Evolutionary conservation across 2,113 vertebrate species (phyloP).

Genomic region (Lepisosteus oculatus): DNA sequence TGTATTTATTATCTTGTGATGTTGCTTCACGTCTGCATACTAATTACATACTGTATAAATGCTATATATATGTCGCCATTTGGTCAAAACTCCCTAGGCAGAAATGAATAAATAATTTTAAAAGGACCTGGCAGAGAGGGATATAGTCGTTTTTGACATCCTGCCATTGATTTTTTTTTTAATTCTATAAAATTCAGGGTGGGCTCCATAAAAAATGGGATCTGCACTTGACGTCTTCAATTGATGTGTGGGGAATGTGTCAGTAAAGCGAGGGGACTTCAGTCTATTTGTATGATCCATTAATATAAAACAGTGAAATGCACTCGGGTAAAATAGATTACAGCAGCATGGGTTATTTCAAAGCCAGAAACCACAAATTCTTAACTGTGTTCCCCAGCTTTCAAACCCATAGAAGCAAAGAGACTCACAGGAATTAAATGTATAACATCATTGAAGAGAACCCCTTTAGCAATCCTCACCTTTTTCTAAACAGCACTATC

Average conservation of each 20-base stretch:
- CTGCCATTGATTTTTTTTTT: constrained; percentile 27
- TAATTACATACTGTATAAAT: constrained; percentile 48
- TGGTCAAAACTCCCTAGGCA: too few relatives aligned
- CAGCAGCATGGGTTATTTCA: constrained; percentile 34
- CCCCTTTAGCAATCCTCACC: not conserved
- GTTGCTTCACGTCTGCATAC: constrained; percentile 40
- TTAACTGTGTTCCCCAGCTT: constrained; percentile 34
- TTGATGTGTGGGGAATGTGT: constrained; percentile 40
- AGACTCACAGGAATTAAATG: not conserved
- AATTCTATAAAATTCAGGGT: constrained; percentile 23
- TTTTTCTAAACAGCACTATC: not conserved
- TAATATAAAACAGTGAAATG: constrained; percentile 40
- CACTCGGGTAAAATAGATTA: constrained; percentile 30
- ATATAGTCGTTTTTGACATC: constrained; percentile 7
- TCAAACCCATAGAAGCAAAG: constrained; percentile 11
- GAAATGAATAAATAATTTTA: too few relatives aligned
- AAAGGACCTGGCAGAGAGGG: constrained; percentile 22
- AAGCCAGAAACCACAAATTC: constrained; percentile 23
- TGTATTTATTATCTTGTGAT: constrained; percentile 45
- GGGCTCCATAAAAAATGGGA: constrained; percentile 17
- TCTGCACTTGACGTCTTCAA: constrained; percentile 21
- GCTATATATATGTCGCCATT: constrained; percentile 28
- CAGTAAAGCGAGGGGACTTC: constrained; percentile 36
- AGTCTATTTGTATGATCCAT: constrained; percentile 33
- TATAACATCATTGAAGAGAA: not conserved